These are phyloP conservation scores for Uloborus plumipes DNA, from an alignment of 2,888 invertebrate species.

Conservation along the genomic window DNA sequence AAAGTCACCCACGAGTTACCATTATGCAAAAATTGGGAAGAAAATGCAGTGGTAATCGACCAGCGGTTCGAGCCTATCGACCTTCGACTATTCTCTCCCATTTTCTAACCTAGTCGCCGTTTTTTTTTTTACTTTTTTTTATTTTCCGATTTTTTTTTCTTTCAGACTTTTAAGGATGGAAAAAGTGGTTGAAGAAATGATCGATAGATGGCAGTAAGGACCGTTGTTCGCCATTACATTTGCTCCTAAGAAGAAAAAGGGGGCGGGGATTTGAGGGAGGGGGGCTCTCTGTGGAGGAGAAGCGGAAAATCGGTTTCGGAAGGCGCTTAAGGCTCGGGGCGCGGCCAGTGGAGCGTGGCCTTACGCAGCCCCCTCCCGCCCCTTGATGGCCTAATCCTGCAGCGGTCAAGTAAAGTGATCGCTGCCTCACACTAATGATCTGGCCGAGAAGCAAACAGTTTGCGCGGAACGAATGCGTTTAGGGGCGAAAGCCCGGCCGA, in stretches of 20 bases:
- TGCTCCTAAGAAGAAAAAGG: conserved; percentile 4
- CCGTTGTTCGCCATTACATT: conserved; percentile 34
- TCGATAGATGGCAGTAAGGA: conserved; percentile 46
- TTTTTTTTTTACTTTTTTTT: conserved; percentile 1
- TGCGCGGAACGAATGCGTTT: conserved; percentile 66
- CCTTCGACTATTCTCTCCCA: conserved; percentile 10
- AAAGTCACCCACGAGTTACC: conserved; percentile 38
- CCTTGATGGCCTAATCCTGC: conserved; percentile 64
- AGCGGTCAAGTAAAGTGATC: conserved; percentile 66
- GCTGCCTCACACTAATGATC: conserved; percentile 65
- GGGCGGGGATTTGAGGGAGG: conserved; percentile 28
- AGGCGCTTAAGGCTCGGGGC: conserved; percentile 52
- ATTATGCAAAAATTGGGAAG: conserved; percentile 53
- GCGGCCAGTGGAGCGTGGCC: conserved; percentile 50
- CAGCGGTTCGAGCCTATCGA: conserved; percentile 54
- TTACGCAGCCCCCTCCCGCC: conserved; percentile 23
- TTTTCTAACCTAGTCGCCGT: background rate
- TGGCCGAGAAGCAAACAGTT: conserved; percentile 65
- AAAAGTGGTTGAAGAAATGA: conserved; percentile 1
- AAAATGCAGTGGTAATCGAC: conserved; percentile 57
- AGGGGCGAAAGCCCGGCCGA: conserved; percentile 28
- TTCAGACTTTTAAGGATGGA: background rate
- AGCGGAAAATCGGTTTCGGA: conserved; percentile 61
- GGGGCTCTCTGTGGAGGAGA: conserved; percentile 28
- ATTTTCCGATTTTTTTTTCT: background rate